These are phyloP conservation scores for Chanos chanos DNA, from an alignment of 2,797 vertebrate genomes.

Conservation along the genomic window DNA sequence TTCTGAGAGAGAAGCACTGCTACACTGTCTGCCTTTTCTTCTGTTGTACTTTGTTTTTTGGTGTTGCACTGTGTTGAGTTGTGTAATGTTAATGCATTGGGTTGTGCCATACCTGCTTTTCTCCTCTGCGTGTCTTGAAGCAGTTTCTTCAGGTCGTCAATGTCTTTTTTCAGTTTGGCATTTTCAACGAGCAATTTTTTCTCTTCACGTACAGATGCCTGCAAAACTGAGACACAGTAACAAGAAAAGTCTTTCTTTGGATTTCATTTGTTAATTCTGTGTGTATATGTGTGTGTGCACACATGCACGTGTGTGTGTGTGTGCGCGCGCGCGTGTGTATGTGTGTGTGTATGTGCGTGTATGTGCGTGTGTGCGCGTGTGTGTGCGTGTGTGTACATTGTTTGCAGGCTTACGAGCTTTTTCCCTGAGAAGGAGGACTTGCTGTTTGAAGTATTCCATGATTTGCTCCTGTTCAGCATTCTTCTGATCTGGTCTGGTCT, in stretches of 20 bases:
- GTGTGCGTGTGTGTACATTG: background rate
- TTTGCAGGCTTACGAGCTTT: conserved; percentile 80
- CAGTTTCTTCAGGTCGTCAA: conserved; percentile 80
- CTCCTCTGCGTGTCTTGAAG: conserved; percentile 84
- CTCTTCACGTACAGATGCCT: conserved; percentile 88
- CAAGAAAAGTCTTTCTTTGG: too few relatives aligned
- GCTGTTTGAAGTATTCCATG: conserved; percentile 87
- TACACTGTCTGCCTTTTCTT: too few relatives aligned
- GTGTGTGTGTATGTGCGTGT: background rate
- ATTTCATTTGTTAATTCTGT: background rate
- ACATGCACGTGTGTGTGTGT: background rate
- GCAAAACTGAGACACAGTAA: conserved; percentile 76
- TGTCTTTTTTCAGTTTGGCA: conserved; percentile 91
- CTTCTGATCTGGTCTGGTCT: conserved; percentile 77
- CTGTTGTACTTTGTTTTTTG: background rate
- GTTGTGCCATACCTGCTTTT: conserved; percentile 68
- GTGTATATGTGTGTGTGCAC: conserved; percentile 1
- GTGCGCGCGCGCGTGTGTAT: background rate
- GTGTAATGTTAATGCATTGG: background rate
- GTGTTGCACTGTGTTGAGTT: background rate
- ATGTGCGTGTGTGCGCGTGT: conserved; percentile 5
- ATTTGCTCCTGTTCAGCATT: conserved; percentile 85
- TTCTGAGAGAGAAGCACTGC: too few relatives aligned
- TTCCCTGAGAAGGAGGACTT: conserved; percentile 84
- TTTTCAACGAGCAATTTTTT: conserved; percentile 96